Conservation (phyloP, 1,140 invertebrate species). For the Rhopalosiphum padi region DNA sequence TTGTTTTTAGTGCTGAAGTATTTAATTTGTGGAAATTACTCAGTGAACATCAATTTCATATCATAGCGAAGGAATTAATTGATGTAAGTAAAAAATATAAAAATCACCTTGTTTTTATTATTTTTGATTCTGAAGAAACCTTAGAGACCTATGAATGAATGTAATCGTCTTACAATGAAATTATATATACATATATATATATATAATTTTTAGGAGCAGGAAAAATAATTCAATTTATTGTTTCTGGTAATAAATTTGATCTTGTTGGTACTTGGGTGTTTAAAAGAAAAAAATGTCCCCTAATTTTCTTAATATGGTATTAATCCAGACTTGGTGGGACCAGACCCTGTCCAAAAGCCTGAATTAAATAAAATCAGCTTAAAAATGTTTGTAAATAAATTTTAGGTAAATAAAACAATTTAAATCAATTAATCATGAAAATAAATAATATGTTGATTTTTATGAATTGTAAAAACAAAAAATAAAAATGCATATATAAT, state of each 20-base stretch:
- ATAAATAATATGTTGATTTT: too few relatives aligned
- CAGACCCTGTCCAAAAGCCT: too few relatives aligned
- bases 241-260: background rate
- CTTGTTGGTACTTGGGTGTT: background rate
- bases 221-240: background rate
- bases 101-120: background rate
- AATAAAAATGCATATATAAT: too few relatives aligned
- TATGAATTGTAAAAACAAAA: too few relatives aligned
- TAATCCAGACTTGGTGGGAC: too few relatives aligned
- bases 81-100: slow-evolving; percentile 63
- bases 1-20: slow-evolving; percentile 85
- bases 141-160: background rate
- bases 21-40: slow-evolving; percentile 93
- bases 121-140: background rate
- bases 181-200: too few relatives aligned
- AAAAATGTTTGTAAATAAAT: too few relatives aligned
- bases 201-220: background rate
- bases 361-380: too few relatives aligned
- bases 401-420: too few relatives aligned
- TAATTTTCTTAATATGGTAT: background rate
- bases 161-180: background rate
- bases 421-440: too few relatives aligned
- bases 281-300: background rate
- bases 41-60: slow-evolving; percentile 90
- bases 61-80: slow-evolving; percentile 71